Percentiles rank a stretch among this genome's conserved stretches.
Conservation (phyloP, 2,797 vertebrate genomes). For the Yasuhikotakia modesta region DNA sequence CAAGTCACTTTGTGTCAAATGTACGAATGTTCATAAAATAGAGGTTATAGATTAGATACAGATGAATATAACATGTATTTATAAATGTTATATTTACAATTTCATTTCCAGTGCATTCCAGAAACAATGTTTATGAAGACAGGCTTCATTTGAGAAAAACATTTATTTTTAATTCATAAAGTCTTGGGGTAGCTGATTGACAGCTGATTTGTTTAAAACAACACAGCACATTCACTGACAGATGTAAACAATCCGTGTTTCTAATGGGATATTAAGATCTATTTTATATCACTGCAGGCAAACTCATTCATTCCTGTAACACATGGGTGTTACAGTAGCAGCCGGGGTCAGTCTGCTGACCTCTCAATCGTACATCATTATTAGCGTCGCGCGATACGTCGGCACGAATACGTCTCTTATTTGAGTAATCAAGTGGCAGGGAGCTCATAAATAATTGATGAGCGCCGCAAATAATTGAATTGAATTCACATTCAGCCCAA, state of each 20-base stretch:
- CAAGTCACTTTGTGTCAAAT: too few relatives aligned
- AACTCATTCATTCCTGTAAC: constrained; percentile 18
- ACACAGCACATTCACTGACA: neutral
- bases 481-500: constrained; percentile 49
- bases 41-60: too few relatives aligned
- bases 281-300: neutral
- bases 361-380: constrained; percentile 47
- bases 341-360: constrained; percentile 29
- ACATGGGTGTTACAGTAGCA: neutral
- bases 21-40: too few relatives aligned
- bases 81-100: too few relatives aligned
- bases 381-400: constrained; percentile 32
- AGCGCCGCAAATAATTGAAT: constrained; percentile 56
- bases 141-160: too few relatives aligned
- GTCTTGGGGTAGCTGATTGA: too few relatives aligned
- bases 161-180: too few relatives aligned
- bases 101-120: too few relatives aligned
- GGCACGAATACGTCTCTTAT: constrained; percentile 42
- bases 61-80: too few relatives aligned
- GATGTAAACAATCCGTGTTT: neutral
- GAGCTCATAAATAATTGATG: constrained; percentile 60
- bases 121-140: too few relatives aligned
- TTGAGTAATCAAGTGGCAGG: constrained; percentile 56
- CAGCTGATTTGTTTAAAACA: too few relatives aligned
- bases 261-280: neutral